Conservation (phyloP, 2,113 vertebrate genomes). For the Syngnathus scovelli region DNA sequence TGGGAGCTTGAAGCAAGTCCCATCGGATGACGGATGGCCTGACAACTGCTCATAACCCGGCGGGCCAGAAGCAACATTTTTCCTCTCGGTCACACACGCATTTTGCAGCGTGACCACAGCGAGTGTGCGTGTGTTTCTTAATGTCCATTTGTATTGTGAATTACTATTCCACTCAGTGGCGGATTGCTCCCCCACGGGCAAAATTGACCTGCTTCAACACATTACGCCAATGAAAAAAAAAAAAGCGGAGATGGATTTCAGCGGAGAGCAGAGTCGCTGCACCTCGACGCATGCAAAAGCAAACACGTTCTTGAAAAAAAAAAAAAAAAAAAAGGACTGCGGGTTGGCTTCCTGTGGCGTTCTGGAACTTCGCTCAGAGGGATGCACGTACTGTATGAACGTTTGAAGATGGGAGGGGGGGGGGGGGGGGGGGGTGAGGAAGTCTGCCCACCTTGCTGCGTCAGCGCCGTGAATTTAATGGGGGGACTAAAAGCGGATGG, state of each 20-base stretch:
- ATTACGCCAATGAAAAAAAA: constrained; percentile 32
- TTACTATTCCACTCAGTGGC: constrained; percentile 46
- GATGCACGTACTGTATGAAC: constrained; percentile 4
- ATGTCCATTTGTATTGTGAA: constrained; percentile 15
- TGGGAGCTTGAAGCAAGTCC: constrained; percentile 11
- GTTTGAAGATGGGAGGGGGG: constrained; percentile 16
- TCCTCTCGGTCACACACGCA: constrained; percentile 4
- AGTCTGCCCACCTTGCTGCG: constrained; percentile 48
- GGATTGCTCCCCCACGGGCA: constrained; percentile 30
- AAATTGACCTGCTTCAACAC: constrained; percentile 45
- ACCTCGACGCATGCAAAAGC: constrained; percentile 12
- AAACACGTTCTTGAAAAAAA: constrained; percentile 51
- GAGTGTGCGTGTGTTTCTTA: background rate
- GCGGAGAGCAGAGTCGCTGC: constrained; percentile 22
- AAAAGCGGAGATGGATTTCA: constrained; percentile 25
- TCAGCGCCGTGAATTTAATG: constrained; percentile 54
- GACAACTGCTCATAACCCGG: constrained; percentile 13
- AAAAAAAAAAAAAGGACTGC: constrained; percentile 17
- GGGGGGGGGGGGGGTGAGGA: constrained; percentile 13
- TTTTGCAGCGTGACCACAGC: constrained; percentile 4
- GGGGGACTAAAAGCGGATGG: constrained; percentile 41
- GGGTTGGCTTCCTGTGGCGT: constrained; percentile 11
- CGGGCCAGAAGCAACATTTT: constrained; percentile 4
- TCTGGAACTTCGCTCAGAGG: constrained; percentile 10
- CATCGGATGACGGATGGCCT: constrained; percentile 16